phyloP scores from a whole-genome alignment of 2,113 vertebrate species.

The Corythornis cristatus region DNA sequence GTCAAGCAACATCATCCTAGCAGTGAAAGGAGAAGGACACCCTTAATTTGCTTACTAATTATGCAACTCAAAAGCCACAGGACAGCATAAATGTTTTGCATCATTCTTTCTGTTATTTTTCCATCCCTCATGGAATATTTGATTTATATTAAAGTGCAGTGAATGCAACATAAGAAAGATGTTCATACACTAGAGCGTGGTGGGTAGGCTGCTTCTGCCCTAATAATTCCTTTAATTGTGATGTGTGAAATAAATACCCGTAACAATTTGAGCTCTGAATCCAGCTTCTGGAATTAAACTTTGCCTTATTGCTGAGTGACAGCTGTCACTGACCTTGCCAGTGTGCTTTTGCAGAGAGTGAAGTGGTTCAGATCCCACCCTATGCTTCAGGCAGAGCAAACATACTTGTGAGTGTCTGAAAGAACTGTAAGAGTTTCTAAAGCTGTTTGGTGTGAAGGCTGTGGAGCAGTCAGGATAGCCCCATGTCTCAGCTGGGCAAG shows the following conservation, averaged over 20 bases:
- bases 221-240: neutral
- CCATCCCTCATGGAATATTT: neutral
- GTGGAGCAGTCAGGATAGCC: neutral
- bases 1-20: neutral
- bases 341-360: neutral
- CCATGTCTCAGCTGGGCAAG: neutral
- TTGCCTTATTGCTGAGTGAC: neutral
- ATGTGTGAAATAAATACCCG: neutral
- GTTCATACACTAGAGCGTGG: neutral
- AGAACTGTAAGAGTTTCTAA: neutral
- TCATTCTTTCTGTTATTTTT: neutral
- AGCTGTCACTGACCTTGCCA: neutral
- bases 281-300: neutral
- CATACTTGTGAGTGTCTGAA: neutral
- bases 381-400: neutral
- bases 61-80: neutral
- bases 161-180: neutral
- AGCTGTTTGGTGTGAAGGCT: neutral
- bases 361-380: neutral
- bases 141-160: neutral
- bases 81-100: neutral
- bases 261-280: neutral
- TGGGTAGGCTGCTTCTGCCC: neutral
- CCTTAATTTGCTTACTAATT: neutral
- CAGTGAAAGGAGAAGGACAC: neutral